These are phyloP conservation scores for Calephelis perditalis DNA, from an alignment of 2,888 invertebrate species.

Conservation along the genomic window DNA sequence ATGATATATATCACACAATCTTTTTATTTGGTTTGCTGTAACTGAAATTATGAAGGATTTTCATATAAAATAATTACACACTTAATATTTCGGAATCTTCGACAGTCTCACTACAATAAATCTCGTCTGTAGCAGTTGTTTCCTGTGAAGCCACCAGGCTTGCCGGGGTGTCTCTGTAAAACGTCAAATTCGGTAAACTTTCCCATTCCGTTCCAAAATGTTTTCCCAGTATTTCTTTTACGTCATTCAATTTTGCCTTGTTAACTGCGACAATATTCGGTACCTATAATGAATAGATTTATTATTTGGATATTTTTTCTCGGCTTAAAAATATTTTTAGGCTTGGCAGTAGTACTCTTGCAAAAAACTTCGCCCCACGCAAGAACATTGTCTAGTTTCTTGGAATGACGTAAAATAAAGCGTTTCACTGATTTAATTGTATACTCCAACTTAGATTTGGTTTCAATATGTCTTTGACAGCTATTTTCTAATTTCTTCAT, in stretches of 20 bases:
- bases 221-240: slow-evolving; percentile 15
- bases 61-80: too few species aligned
- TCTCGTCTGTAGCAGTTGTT: too few species aligned
- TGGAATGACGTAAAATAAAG: slow-evolving; percentile 15
- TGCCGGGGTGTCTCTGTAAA: slow-evolving; percentile 13
- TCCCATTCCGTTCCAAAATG: slow-evolving; percentile 14
- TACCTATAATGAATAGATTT: slow-evolving; percentile 9
- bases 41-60: too few species aligned
- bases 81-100: too few species aligned
- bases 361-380: slow-evolving; percentile 5
- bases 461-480: too few species aligned
- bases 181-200: slow-evolving; percentile 14
- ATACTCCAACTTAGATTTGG: too few species aligned
- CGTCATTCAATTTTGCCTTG: slow-evolving; percentile 13
- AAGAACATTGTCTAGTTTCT: slow-evolving; percentile 10
- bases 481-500: too few species aligned
- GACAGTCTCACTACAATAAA: too few species aligned
- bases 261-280: slow-evolving; percentile 14
- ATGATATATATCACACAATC: too few species aligned
- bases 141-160: background rate
- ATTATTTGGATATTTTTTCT: slow-evolving; percentile 15
- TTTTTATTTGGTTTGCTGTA: too few species aligned
- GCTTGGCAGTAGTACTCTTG: slow-evolving; percentile 13
- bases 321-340: slow-evolving; percentile 15
- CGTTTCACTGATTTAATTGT: too few species aligned